These are phyloP conservation scores for Spisula solida DNA, from an alignment of 2,888 invertebrate species.

Conservation along the genomic window DNA sequence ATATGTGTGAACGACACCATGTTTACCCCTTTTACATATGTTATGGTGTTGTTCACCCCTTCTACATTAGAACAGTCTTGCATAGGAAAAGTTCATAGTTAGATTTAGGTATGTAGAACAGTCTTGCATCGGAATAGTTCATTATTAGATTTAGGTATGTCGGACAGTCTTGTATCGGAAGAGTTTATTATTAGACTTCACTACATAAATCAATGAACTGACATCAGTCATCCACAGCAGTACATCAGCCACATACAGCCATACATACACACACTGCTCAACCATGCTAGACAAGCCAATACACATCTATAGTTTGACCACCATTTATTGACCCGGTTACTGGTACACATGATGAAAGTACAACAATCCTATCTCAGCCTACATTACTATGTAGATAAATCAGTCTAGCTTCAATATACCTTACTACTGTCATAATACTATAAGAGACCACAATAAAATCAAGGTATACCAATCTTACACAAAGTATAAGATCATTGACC, in stretches of 20 bases:
- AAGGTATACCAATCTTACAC: neutral
- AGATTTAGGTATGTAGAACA: neutral
- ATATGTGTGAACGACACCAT: too few species aligned
- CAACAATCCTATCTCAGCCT: too few species aligned
- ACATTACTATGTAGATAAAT: too few species aligned
- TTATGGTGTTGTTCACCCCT: too few species aligned
- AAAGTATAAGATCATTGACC: neutral
- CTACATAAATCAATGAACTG: conserved; percentile 6
- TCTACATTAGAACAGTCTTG: too few species aligned
- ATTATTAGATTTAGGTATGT: neutral
- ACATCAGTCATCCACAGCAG: too few species aligned
- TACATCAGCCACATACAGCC: neutral
- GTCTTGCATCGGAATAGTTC: neutral
- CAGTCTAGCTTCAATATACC: too few species aligned
- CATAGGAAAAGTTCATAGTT: too few species aligned
- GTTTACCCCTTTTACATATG: too few species aligned
- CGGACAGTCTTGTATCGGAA: too few species aligned
- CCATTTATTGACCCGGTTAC: neutral
- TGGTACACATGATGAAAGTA: neutral
- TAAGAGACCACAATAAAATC: neutral
- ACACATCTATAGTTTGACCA: neutral
- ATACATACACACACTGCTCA: neutral
- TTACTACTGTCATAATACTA: too few species aligned
- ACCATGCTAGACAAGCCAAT: neutral
- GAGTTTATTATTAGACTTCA: neutral